Evolutionary conservation across 1,140 invertebrate genomes (phyloP).

Genomic region (Lordiphosa mommai): DNA sequence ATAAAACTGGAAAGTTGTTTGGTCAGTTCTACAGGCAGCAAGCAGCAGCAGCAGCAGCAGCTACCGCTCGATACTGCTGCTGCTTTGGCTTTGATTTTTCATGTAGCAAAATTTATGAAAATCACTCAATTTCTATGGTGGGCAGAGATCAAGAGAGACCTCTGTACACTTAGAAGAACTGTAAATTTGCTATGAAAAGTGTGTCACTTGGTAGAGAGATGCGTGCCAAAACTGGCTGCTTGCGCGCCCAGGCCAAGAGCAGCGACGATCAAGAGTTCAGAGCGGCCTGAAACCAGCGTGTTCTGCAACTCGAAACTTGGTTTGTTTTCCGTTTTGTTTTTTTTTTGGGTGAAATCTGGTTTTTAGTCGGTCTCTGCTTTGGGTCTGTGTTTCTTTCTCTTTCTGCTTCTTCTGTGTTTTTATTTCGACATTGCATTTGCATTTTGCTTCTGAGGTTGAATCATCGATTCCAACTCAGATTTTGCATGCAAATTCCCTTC

Average conservation of each 20-base stretch:
- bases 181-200: constrained; percentile 35
- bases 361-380: constrained; percentile 31
- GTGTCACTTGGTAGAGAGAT: constrained; percentile 45
- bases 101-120: constrained; percentile 41
- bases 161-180: constrained; percentile 21
- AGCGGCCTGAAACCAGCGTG: constrained; percentile 8
- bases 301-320: constrained; percentile 63
- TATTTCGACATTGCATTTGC: constrained; percentile 56
- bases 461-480: constrained; percentile 52
- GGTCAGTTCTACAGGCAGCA: constrained; percentile 52
- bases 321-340: constrained; percentile 41
- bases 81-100: constrained; percentile 40
- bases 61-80: constrained; percentile 24
- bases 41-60: background rate
- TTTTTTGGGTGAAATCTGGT: constrained; percentile 63
- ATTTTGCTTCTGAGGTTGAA: constrained; percentile 50
- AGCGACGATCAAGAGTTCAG: constrained; percentile 6
- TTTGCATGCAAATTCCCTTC: constrained; percentile 39
- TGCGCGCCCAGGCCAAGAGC: constrained; percentile 10
- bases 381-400: constrained; percentile 1
- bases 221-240: constrained; percentile 26
- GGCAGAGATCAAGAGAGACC: background rate
- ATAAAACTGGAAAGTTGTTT: constrained; percentile 74
- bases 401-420: constrained; percentile 34
- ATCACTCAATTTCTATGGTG: constrained; percentile 49